Evolutionary conservation across 1,140 invertebrate genomes (phyloP).

Genomic region (Leptinotarsa defecta): DNA sequence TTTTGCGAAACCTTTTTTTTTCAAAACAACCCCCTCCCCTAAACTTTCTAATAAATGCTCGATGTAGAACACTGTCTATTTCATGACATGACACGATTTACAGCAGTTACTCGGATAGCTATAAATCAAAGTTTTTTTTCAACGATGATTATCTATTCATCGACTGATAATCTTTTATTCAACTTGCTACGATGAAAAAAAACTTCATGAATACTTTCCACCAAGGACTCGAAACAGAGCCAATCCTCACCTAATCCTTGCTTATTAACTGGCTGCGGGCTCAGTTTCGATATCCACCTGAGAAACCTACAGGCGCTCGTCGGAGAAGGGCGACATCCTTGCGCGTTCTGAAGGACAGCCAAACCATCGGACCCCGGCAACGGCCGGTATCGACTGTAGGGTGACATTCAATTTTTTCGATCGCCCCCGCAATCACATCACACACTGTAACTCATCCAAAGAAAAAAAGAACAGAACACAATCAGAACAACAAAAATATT

Average conservation of each 20-base stretch:
- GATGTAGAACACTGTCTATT: too few species aligned
- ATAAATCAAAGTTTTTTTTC: too few species aligned
- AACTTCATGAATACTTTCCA: too few species aligned
- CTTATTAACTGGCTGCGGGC: slow-evolving; percentile 55
- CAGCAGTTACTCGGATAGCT: too few species aligned
- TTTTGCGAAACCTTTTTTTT: too few species aligned
- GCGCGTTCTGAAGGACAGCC: slow-evolving; percentile 47
- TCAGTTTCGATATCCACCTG: slow-evolving; percentile 54
- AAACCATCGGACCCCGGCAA: slow-evolving; percentile 51
- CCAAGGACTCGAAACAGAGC: too few species aligned
- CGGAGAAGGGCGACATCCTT: slow-evolving; percentile 44
- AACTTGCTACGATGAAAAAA: too few species aligned
- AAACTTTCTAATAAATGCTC: too few species aligned
- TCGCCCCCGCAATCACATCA: not conserved
- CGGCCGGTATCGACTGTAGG: slow-evolving; percentile 55
- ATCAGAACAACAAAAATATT: not conserved
- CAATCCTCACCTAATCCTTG: slow-evolving; percentile 47
- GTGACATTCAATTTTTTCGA: slow-evolving; percentile 47
- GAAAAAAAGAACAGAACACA: not conserved
- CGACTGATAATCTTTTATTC: too few species aligned
- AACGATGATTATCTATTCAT: too few species aligned
- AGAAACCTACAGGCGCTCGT: slow-evolving; percentile 53
- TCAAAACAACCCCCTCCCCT: too few species aligned
- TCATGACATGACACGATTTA: too few species aligned
- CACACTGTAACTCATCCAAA: not conserved